These are phyloP conservation scores for Drosophila teissieri DNA, from an alignment of 1,140 invertebrate species.

Conservation along the genomic window DNA sequence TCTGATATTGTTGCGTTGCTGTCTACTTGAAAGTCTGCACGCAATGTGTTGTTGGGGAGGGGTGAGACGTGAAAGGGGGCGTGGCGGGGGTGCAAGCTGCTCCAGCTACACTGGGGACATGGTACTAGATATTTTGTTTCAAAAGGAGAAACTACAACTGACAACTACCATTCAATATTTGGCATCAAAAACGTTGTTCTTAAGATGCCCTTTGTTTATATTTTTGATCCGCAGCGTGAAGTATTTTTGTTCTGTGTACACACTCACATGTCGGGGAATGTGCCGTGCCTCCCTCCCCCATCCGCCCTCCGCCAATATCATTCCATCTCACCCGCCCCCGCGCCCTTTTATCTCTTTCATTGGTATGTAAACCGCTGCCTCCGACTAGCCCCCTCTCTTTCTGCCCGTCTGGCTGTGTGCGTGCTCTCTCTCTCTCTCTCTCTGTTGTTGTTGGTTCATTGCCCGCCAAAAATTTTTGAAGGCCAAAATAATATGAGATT, in stretches of 20 bases:
- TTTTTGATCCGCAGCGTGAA: too few relatives aligned
- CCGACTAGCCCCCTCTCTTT: slow-evolving; percentile 1
- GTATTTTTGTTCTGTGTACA: background rate
- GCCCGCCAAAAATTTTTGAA: slow-evolving; percentile 84
- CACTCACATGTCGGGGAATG: slow-evolving; percentile 2
- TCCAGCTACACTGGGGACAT: background rate
- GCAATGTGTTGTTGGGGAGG: slow-evolving; percentile 45
- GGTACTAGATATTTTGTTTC: too few relatives aligned
- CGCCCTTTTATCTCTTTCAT: slow-evolving; percentile 42
- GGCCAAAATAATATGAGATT: slow-evolving; percentile 84
- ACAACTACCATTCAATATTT: too few relatives aligned
- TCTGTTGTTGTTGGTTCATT: slow-evolving; percentile 84
- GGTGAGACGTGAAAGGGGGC: background rate
- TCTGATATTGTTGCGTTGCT: slow-evolving; percentile 12
- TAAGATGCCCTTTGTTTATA: too few relatives aligned
- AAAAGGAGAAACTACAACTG: too few relatives aligned
- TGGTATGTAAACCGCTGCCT: slow-evolving; percentile 26
- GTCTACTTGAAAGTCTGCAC: slow-evolving; percentile 68
- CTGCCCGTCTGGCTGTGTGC: slow-evolving; percentile 10
- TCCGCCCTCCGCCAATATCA: background rate
- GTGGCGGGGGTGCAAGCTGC: background rate
- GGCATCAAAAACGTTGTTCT: too few relatives aligned
- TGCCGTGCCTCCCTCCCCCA: background rate
- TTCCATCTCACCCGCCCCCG: background rate
- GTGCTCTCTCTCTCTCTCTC: slow-evolving; percentile 8